Base-by-base conservation (phyloP, 2,888 invertebrate species). In the Zele albiditarsus region DNA sequence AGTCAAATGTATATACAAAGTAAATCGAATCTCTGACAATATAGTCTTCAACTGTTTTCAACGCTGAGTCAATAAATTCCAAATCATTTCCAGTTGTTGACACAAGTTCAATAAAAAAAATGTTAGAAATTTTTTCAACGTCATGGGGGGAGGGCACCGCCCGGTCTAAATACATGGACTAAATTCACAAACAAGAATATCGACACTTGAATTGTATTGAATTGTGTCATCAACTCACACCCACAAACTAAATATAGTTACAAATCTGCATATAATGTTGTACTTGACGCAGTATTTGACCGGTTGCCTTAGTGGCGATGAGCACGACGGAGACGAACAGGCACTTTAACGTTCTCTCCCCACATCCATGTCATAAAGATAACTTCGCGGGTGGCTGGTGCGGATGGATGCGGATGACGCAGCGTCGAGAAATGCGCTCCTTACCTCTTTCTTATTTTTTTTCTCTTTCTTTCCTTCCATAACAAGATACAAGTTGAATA, bases 381-480 rank as follows among this genome's bases (percentile, higher is more conserved):
- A 75, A 75, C 66, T 75, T 75, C 49, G 67, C 66, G 71, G 71
- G 69, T 74, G 74, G 69, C 74, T 74, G 53, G 49, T 49, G 65
- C 33, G 42, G 57, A 58, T 70, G 57, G 38, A n/a, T 60, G 62
- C 16, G 10, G 69, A 75, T 75, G 75, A 75, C 75, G 71, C 71
- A 75, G 71, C 75, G 67, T 66, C 75, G 71, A 53, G 67, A 75
- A 75, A 75, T 75, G 60, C 66, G 70, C 62, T 28, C 74, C 65
- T 33, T 31, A 33, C 23, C 10, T 58, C 14, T 16, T 60, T 60
- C 10, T n/a, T n/a, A n/a, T n/a, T n/a, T n/a, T n/a, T 27, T 28
- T 49, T 16, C 6, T 28, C 42, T n/a, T 12, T 28, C 28, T 58
- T 69, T 57, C n/a, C 42, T 16, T 25, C 23, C 27, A 1, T 31